Conservation (phyloP, 2,113 vertebrate species). For the Ovis aries region DNA sequence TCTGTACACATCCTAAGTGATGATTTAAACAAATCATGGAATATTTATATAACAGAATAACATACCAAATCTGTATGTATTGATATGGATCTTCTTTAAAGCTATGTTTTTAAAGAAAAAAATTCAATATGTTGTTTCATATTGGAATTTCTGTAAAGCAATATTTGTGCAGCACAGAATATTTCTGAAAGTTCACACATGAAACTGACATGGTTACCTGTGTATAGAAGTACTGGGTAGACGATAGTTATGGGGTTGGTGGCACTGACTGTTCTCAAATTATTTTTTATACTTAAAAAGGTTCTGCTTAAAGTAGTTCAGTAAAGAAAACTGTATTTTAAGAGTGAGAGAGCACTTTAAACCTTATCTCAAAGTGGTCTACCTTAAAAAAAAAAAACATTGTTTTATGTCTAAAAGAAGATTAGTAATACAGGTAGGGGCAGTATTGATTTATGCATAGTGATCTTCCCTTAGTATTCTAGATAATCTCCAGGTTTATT, state of each 20-base stretch:
- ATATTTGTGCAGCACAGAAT: not conserved
- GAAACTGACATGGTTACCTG: not conserved
- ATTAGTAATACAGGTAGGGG: slow-evolving; percentile 38
- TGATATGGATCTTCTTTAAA: not conserved
- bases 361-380: slow-evolving; percentile 13
- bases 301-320: not conserved
- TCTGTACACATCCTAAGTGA: not conserved
- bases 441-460: slow-evolving; percentile 61
- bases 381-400: not conserved
- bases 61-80: not conserved
- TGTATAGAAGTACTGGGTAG: rapidly evolving
- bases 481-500: slow-evolving; percentile 49
- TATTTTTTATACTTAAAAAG: not conserved
- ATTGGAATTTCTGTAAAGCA: not conserved
- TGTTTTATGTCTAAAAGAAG: slow-evolving; percentile 59
- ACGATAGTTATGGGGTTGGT: rapidly evolving
- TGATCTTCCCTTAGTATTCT: slow-evolving; percentile 41
- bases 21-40: not conserved
- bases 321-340: not conserved
- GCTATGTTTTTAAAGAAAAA: not conserved
- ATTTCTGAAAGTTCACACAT: not conserved
- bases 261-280: not conserved
- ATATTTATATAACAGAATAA: not conserved
- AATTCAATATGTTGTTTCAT: not conserved
- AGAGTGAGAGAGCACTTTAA: slow-evolving; percentile 39